Conservation (phyloP, 2,797 vertebrate genomes). For the Enteromius radiatus region DNA sequence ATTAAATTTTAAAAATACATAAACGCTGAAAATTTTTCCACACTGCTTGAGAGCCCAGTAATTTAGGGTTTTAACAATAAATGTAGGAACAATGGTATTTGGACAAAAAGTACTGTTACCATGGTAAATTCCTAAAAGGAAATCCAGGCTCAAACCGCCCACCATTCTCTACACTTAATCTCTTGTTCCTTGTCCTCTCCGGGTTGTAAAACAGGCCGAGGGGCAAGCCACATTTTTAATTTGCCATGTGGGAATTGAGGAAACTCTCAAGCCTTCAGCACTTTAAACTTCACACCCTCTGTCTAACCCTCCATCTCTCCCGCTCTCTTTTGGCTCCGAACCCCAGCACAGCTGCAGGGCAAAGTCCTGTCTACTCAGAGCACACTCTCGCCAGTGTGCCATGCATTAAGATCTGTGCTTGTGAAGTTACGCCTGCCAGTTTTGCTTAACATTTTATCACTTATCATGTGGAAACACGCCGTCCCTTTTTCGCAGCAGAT, state of each 20-base stretch:
- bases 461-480: conserved; percentile 31
- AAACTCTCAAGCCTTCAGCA: conserved; percentile 26
- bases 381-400: conserved; percentile 26
- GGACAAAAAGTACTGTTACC: neutral
- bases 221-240: conserved; percentile 30
- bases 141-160: neutral
- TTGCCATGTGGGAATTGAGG: conserved; percentile 21
- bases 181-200: neutral
- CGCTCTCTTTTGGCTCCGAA: conserved; percentile 24
- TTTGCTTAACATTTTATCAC: conserved; percentile 46
- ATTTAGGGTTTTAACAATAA: neutral
- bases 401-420: conserved; percentile 16
- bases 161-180: neutral
- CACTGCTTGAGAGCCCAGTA: neutral
- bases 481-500: conserved; percentile 13
- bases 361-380: conserved; percentile 32
- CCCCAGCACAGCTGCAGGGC: conserved; percentile 26
- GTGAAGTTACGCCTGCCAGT: conserved; percentile 35
- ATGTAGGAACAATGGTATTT: too few species aligned
- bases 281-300: conserved; percentile 42
- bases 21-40: neutral
- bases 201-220: conserved; percentile 22
- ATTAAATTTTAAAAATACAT: neutral
- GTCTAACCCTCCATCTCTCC: conserved; percentile 30
- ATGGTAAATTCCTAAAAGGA: neutral